Evolutionary conservation across 2,888 invertebrate genomes (phyloP), one percentile per base, ranked within the genome.

Genomic region (Spialia ferax): DNA sequence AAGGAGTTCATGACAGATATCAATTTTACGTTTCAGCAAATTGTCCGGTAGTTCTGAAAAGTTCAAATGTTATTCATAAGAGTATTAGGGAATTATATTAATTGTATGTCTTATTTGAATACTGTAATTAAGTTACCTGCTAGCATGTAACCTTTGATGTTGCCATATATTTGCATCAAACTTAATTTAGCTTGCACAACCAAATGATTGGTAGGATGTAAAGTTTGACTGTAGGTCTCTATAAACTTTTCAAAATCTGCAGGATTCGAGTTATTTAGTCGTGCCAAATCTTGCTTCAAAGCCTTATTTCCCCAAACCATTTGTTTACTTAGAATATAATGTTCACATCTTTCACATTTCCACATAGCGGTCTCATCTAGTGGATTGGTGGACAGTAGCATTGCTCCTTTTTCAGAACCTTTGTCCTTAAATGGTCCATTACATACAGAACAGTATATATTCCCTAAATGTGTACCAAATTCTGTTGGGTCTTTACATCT

Each of bases 401-500:
- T 95, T 66, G 87, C 93, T 76, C 84, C 91, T 70, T 77, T 73
- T 18, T 77, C 73, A 42, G 78, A 29, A 59, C 64, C 65, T 11
- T 72, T 74, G 29, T 75, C 77, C 69, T 77, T 71, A 77, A 88
- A 85, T 77, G 93, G 87, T 50, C 93, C 91, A 77, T 94, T 94
- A 77, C 96, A 96, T 71, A 94, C 86, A n/a, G 94, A 93, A 76
- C 96, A 97, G 66, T 94, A 93, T 56, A 96, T 95, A 0, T 95
- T 95, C 0, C 96, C 96, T 18, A 95, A 82, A 83, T 95, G 93
- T 13, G 95, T 95, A 7, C 95, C 95, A 55, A 96, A 83, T 81
- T 97, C 97, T 0, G 96, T 95, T 4, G 96, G 95, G 86, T 97
- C 97, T 29, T 81, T 84, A 77, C 97, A 97, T 69, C 97, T 91